Percentiles rank a stretch among this genome's conserved stretches.
phyloP scores from a whole-genome alignment of 2,888 invertebrate species.

The Trypoxylon attenuatum region DNA sequence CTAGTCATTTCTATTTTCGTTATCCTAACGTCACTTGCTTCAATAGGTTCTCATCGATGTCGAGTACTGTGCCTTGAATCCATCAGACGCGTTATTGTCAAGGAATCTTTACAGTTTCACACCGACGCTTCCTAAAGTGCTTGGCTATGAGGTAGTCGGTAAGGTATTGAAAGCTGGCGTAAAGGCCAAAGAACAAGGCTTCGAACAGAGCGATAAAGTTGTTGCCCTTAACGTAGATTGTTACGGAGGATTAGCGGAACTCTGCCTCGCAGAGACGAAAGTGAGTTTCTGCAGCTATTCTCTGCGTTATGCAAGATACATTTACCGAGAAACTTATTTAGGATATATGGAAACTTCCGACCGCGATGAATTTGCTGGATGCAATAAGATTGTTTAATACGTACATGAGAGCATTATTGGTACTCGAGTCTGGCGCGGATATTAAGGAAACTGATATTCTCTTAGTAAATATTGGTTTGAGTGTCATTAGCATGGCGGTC shows the following conservation, averaged over 20 bases:
- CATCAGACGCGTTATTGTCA: slow-evolving; percentile 78
- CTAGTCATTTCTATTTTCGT: neutral
- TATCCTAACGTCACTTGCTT: slow-evolving; percentile 3
- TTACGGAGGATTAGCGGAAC: slow-evolving; percentile 79
- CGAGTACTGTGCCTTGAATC: slow-evolving; percentile 81
- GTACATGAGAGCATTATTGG: slow-evolving; percentile 81
- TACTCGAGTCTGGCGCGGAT: slow-evolving; percentile 77
- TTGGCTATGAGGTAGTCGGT: slow-evolving; percentile 81
- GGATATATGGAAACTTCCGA: slow-evolving; percentile 79
- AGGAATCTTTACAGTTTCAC: slow-evolving; percentile 75
- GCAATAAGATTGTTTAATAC: slow-evolving; percentile 79
- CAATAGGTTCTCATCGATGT: slow-evolving; percentile 80
- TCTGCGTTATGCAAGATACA: too few relatives aligned
- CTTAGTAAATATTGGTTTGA: slow-evolving; percentile 81
- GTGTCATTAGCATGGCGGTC: slow-evolving; percentile 80
- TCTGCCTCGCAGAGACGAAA: slow-evolving; percentile 76
- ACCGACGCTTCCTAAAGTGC: slow-evolving; percentile 77
- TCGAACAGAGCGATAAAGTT: slow-evolving; percentile 79
- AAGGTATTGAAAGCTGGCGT: slow-evolving; percentile 78
- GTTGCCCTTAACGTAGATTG: slow-evolving; percentile 77
- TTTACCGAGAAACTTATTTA: too few relatives aligned
- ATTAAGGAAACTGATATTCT: slow-evolving; percentile 77
- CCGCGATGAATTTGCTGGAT: slow-evolving; percentile 76
- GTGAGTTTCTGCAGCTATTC: slow-evolving; percentile 58
- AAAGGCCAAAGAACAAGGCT: slow-evolving; percentile 72